These are phyloP conservation scores for Pseudocheirus occidentalis DNA, from an alignment of 2,797 vertebrate species.

Conservation along the genomic window DNA sequence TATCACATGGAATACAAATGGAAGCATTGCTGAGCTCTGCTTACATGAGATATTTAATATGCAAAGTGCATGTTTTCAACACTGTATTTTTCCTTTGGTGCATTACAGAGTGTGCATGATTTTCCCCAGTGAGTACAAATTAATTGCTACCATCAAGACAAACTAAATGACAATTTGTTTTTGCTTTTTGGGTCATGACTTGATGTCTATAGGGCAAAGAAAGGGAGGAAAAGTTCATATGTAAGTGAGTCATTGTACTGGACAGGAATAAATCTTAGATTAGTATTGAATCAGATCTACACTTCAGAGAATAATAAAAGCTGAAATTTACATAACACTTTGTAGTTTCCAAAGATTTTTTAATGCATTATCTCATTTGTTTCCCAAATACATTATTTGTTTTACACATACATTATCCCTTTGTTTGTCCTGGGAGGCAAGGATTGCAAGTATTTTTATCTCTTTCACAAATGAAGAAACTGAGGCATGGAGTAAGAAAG, in stretches of 20 bases:
- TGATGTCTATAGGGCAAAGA: neutral
- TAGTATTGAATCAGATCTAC: neutral
- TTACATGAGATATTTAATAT: neutral
- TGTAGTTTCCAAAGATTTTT: neutral
- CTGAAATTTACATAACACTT: rapidly evolving
- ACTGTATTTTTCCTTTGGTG: neutral
- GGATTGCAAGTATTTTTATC: neutral
- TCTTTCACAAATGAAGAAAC: neutral
- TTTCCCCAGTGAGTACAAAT: neutral
- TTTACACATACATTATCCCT: too few species aligned
- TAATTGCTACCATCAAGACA: neutral
- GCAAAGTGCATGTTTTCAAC: neutral
- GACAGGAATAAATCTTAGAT: neutral
- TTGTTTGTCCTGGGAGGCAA: too few species aligned
- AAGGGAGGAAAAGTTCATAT: neutral
- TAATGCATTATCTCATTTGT: neutral
- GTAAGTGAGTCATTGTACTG: neutral
- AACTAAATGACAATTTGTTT: neutral
- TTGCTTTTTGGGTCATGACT: neutral
- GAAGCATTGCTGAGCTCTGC: neutral
- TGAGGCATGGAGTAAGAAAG: neutral
- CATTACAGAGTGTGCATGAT: neutral
- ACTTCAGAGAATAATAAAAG: neutral
- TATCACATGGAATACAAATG: neutral
- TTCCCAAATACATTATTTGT: neutral